These are phyloP conservation scores for Sebastolobus alascanus DNA, from an alignment of 2,797 vertebrate genomes.

Conservation along the genomic window DNA sequence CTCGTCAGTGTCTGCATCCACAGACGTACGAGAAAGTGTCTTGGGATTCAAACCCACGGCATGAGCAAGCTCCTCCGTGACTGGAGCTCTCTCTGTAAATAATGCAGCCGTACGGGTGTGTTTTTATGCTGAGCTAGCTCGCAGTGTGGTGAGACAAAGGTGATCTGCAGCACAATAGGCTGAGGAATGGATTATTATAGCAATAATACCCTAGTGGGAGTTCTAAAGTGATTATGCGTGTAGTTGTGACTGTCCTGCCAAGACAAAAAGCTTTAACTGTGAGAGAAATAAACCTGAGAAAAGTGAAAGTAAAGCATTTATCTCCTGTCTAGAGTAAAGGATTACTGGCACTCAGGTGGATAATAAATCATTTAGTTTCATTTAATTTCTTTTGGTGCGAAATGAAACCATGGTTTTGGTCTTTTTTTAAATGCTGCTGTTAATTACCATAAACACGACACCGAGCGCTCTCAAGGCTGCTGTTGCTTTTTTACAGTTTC, in stretches of 20 bases:
- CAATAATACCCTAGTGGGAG: conserved; percentile 43
- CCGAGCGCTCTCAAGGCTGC: neutral
- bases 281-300: conserved; percentile 4
- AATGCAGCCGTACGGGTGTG: conserved; percentile 15
- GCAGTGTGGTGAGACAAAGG: conserved; percentile 23
- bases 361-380: conserved; percentile 8
- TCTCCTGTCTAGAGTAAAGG: neutral
- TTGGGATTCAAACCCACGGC: conserved; percentile 42
- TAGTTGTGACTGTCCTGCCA: conserved; percentile 14
- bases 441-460: neutral
- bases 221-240: conserved; percentile 14
- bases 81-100: conserved; percentile 24
- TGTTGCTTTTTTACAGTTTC: neutral
- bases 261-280: conserved; percentile 22
- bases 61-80: conserved; percentile 23
- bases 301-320: conserved; percentile 15
- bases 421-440: neutral
- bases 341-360: conserved; percentile 10
- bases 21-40: neutral
- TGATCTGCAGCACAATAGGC: conserved; percentile 41
- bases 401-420: neutral
- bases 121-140: conserved; percentile 33
- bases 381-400: conserved; percentile 3
- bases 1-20: conserved; percentile 9
- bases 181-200: conserved; percentile 40